Conservation (phyloP, 2,113 vertebrate species). For the Scophthalmus maximus region DNA sequence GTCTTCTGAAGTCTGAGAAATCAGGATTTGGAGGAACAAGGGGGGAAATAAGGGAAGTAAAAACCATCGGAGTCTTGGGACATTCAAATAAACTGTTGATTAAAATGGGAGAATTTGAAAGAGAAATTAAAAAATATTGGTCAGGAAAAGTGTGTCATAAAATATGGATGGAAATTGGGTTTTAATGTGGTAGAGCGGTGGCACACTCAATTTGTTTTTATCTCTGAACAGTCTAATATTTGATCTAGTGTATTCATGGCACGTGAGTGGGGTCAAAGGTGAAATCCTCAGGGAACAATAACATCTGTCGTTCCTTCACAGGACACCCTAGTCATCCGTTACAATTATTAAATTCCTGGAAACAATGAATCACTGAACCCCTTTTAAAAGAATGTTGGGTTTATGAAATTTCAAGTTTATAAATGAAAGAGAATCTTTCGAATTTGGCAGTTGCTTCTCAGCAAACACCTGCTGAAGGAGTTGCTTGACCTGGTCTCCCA, state of each 20-base stretch:
- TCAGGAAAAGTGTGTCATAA: neutral
- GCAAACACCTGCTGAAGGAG: no score
- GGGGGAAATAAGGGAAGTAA: neutral
- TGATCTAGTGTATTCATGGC: no score
- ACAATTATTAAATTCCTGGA: neutral
- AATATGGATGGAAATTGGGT: constrained; percentile 18
- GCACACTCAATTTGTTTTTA: neutral
- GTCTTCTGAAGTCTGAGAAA: no score
- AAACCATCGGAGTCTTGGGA: neutral
- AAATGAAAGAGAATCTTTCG: no score
- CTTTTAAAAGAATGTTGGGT: no score
- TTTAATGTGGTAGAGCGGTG: neutral
- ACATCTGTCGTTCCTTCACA: neutral
- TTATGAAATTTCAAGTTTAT: no score
- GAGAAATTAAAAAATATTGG: neutral
- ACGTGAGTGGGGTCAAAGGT: neutral
- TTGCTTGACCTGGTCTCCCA: no score
- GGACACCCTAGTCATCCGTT: neutral
- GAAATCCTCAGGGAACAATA: constrained; percentile 4
- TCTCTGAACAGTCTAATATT: no score
- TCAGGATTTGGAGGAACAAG: no score
- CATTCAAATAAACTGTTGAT: constrained; percentile 7
- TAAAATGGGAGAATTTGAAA: constrained; percentile 22
- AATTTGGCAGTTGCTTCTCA: neutral
- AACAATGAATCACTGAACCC: no score